phyloP scores from a whole-genome alignment of 2,888 invertebrate species.

The Fissipunctia ypsillon region DNA sequence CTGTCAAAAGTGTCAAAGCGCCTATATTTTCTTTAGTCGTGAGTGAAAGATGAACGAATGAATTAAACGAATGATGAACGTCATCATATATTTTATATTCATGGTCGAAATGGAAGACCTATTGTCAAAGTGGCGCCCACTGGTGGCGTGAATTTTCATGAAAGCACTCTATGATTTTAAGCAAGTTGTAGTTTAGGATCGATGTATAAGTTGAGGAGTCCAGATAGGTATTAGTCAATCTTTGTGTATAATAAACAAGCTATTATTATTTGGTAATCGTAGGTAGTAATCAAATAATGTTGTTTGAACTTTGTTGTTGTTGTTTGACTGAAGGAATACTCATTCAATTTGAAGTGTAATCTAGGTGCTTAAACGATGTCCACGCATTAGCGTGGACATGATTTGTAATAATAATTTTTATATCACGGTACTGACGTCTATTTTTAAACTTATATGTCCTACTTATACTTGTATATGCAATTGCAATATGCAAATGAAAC shows the following conservation, averaged over 20 bases:
- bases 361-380: slow-evolving; percentile 10
- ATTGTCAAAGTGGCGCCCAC: no score
- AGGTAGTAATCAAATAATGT: slow-evolving; percentile 41
- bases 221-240: slow-evolving; percentile 27
- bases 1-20: no score
- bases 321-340: slow-evolving; percentile 40
- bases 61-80: no score
- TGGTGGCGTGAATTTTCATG: no score
- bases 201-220: not conserved
- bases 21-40: no score
- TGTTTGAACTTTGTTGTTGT: slow-evolving; percentile 44
- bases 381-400: not conserved
- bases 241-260: slow-evolving; percentile 25
- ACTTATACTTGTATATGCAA: not conserved
- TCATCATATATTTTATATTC: no score
- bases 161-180: slow-evolving; percentile 8
- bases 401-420: slow-evolving; percentile 36
- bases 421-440: not conserved
- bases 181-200: not conserved
- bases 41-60: no score
- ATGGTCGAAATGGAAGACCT: no score
- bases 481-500: not conserved
- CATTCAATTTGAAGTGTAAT: slow-evolving; percentile 37
- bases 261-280: slow-evolving; percentile 41
- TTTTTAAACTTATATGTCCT: not conserved